A percentile compares a stretch with the other conserved stretches of the same genome.
Evolutionary conservation across 2,888 invertebrate species (phyloP).

Genomic region (Meloe dianella): DNA sequence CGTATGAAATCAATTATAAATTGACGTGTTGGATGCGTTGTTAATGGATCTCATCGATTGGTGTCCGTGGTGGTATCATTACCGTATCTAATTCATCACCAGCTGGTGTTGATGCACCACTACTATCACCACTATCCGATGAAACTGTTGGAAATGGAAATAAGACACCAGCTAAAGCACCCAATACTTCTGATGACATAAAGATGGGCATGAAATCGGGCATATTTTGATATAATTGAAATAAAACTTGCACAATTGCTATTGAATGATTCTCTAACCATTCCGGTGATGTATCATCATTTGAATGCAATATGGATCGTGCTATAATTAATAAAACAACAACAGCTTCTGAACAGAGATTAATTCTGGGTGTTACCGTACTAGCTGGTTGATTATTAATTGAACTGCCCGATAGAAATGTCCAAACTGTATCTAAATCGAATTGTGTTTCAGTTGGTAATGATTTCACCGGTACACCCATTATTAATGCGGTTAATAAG

Average conservation of each 20-base stretch:
- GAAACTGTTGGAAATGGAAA: conserved; percentile 67
- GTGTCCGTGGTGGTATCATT: conserved; percentile 53
- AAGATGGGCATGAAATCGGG: conserved; percentile 91
- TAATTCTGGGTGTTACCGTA: conserved; percentile 72
- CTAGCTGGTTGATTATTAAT: conserved; percentile 66
- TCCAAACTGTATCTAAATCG: conserved; percentile 88
- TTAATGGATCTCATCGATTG: conserved; percentile 63
- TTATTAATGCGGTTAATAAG: conserved; percentile 87
- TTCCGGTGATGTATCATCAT: conserved; percentile 66
- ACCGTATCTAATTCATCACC: conserved; percentile 53
- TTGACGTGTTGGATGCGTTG: conserved; percentile 82
- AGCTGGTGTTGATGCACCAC: conserved; percentile 79
- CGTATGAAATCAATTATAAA: conserved; percentile 94
- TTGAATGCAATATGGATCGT: conserved; percentile 73
- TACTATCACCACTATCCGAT: conserved; percentile 74
- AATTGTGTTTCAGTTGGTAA: conserved; percentile 72
- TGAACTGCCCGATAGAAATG: conserved; percentile 86
- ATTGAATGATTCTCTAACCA: conserved; percentile 82
- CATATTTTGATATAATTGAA: conserved; percentile 94
- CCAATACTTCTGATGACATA: conserved; percentile 89
- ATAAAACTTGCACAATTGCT: conserved; percentile 80
- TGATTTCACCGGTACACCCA: conserved; percentile 85
- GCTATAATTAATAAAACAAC: conserved; percentile 86
- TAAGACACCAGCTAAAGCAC: conserved; percentile 82
- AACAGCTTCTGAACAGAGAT: conserved; percentile 90